These are phyloP conservation scores for Microchrysa polita DNA, from an alignment of 2,888 invertebrate species.

Conservation along the genomic window DNA sequence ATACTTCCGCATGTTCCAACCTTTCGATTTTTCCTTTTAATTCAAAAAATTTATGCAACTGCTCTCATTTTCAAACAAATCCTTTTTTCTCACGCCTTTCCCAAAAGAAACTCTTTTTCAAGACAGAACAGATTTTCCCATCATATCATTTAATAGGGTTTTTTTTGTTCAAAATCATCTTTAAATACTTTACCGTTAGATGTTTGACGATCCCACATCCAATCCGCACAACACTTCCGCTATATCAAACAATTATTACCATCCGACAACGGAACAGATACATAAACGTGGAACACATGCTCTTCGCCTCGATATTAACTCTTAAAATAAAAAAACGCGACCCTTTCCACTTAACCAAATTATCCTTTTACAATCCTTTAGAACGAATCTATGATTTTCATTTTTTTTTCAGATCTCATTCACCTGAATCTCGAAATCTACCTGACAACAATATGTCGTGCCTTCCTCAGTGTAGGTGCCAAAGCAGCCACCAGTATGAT, in stretches of 20 bases:
- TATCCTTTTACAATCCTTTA: conserved; percentile 28
- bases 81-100: too few species aligned
- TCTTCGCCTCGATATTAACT: too few species aligned
- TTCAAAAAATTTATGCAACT: too few species aligned
- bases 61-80: too few species aligned
- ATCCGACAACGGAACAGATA: not conserved
- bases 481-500: conserved; percentile 1
- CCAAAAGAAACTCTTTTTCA: too few species aligned
- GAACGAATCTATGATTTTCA: not conserved
- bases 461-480: conserved; percentile 9
- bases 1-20: too few species aligned
- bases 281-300: too few species aligned
- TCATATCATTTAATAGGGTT: too few species aligned
- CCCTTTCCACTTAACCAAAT: conserved; percentile 21
- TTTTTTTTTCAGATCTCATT: conserved; percentile 2
- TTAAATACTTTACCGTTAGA: not conserved
- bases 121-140: too few species aligned
- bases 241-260: not conserved
- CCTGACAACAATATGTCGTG: too few species aligned
- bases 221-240: not conserved
- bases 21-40: too few species aligned
- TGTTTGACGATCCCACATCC: conserved; percentile 1
- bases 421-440: conserved; percentile 11
- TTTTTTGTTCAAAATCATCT: too few species aligned
- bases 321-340: not conserved